These are phyloP conservation scores for Sphenopsis melanotis DNA, from an alignment of 2,797 vertebrate genomes.

Conservation along the genomic window DNA sequence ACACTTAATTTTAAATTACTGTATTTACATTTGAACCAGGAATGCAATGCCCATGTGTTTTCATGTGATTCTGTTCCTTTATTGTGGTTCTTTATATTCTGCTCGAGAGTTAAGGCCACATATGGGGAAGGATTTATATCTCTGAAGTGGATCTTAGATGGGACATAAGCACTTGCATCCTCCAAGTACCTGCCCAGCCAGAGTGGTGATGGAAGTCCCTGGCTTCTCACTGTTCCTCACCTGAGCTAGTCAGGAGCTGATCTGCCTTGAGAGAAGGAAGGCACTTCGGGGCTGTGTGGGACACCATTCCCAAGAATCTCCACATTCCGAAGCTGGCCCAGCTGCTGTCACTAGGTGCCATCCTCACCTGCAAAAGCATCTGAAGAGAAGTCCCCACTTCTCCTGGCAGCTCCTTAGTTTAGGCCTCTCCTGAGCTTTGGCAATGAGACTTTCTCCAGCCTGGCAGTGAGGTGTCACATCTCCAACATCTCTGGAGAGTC, in stretches of 20 bases:
- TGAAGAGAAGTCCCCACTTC: neutral
- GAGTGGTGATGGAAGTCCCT: neutral
- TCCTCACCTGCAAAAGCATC: accelerated
- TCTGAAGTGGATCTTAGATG: neutral
- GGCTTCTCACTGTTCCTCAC: neutral
- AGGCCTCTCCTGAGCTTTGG: neutral
- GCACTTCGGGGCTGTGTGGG: accelerated
- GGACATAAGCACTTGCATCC: accelerated
- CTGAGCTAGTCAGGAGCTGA: neutral
- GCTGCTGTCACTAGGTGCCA: accelerated
- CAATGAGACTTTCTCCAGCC: neutral
- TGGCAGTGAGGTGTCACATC: neutral
- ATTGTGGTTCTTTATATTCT: neutral
- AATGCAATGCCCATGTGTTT: neutral
- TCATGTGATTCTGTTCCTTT: neutral
- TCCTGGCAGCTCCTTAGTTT: neutral
- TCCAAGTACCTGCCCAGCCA: neutral
- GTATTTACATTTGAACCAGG: neutral
- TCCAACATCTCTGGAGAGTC: neutral
- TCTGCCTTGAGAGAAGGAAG: neutral
- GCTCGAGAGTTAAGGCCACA: neutral
- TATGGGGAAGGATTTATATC: neutral
- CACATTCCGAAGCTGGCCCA: accelerated
- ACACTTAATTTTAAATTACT: neutral
- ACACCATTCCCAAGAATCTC: accelerated